phyloP scores from a whole-genome alignment of 2,113 vertebrate genomes.

The Spheniscus mendiculus region DNA sequence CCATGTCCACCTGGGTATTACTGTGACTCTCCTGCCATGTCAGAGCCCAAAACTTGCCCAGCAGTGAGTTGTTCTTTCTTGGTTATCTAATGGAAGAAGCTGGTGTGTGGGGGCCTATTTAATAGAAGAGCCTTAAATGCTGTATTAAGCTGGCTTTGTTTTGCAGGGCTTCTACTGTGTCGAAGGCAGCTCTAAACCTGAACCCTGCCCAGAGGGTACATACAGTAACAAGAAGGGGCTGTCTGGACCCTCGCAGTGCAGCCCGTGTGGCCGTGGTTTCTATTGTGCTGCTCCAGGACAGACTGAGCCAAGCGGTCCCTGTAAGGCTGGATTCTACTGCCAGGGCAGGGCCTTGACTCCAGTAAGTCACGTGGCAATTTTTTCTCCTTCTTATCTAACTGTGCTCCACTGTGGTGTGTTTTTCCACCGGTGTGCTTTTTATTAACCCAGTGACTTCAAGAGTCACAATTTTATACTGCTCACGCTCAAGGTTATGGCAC shows the following conservation, averaged over 20 bases:
- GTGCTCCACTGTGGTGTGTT: fast-evolving
- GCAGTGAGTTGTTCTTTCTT: slow-evolving; percentile 64
- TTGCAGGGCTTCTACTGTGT: slow-evolving; percentile 84
- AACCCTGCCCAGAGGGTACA: slow-evolving; percentile 83
- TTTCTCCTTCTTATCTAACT: not conserved
- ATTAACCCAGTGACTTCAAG: not conserved
- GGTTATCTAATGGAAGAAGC: not conserved
- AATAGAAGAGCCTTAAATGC: not conserved
- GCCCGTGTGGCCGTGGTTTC: slow-evolving; percentile 77
- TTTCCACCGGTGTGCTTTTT: not conserved
- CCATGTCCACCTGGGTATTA: slow-evolving; percentile 78
- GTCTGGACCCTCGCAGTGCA: slow-evolving; percentile 68
- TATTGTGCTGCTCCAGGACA: slow-evolving; percentile 80
- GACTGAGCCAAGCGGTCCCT: slow-evolving; percentile 76
- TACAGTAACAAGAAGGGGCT: slow-evolving; percentile 74
- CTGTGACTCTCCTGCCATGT: slow-evolving; percentile 77
- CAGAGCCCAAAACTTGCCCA: slow-evolving; percentile 77
- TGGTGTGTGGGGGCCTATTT: fast-evolving
- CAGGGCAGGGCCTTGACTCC: slow-evolving; percentile 76
- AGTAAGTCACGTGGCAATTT: slow-evolving; percentile 60
- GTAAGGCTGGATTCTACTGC: slow-evolving; percentile 85
- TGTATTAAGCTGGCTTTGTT: not conserved
- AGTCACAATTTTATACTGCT: not conserved
- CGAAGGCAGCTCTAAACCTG: slow-evolving; percentile 73
- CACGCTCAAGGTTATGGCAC: fast-evolving